Conservation (phyloP, 2,888 invertebrate species). For the Erebia epiphron region DNA sequence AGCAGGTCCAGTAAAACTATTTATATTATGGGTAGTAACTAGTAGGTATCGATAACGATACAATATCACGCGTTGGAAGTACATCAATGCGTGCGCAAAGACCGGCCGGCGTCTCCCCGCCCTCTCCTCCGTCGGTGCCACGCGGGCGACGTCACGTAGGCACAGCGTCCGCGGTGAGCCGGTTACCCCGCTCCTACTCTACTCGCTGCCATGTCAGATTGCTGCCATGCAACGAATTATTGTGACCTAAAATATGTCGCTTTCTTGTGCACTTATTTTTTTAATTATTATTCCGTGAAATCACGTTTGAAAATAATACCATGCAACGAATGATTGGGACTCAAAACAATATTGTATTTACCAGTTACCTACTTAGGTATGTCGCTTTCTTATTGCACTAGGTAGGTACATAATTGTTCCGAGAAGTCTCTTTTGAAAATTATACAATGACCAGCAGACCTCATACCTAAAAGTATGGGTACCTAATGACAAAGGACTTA, state of each 20-base stretch:
- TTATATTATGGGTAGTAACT: no score
- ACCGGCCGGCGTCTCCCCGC: slow-evolving; percentile 56
- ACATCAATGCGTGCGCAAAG: slow-evolving; percentile 62
- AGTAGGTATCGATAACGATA: slow-evolving; percentile 39
- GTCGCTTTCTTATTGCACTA: not conserved
- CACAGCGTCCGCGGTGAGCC: slow-evolving; percentile 46
- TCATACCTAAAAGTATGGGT: no score
- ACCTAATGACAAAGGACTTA: no score
- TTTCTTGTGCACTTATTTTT: slow-evolving; percentile 2
- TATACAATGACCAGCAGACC: not conserved
- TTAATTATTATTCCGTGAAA: slow-evolving; percentile 1
- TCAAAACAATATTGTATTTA: slow-evolving; percentile 8
- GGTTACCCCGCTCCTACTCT: slow-evolving; percentile 20
- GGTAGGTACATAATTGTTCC: not conserved
- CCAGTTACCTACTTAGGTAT: not conserved
- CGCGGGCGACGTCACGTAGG: slow-evolving; percentile 80
- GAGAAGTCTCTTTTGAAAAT: not conserved
- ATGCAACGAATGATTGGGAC: slow-evolving; percentile 23
- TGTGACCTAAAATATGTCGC: not conserved
- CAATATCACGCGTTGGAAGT: slow-evolving; percentile 11
- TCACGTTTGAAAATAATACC: not conserved
- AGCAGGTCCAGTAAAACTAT: no score
- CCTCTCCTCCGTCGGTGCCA: slow-evolving; percentile 53
- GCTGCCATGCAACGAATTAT: slow-evolving; percentile 20
- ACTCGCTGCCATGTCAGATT: no score